Conservation (phyloP, 2,113 vertebrate species). For the Vidua macroura region DNA sequence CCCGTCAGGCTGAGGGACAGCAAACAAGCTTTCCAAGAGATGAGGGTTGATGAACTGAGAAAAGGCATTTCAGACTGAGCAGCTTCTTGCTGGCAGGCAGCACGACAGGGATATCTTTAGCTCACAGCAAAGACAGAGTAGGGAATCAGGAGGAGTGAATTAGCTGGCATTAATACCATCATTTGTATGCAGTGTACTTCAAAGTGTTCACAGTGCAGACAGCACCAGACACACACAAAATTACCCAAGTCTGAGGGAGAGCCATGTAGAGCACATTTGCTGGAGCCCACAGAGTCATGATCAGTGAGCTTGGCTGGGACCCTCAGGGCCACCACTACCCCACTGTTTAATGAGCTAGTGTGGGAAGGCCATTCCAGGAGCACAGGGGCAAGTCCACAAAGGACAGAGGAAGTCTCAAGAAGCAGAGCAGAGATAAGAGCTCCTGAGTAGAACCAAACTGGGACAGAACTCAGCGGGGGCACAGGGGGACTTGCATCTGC, state of each 20-base stretch:
- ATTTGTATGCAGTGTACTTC: slow-evolving; percentile 20
- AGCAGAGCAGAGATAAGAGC: background rate
- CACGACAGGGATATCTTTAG: background rate
- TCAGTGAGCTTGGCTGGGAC: background rate
- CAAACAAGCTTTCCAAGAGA: background rate
- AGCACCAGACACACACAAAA: background rate
- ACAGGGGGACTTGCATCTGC: accelerated
- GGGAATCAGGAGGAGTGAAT: background rate
- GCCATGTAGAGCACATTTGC: background rate
- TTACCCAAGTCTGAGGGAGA: background rate
- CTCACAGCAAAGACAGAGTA: background rate
- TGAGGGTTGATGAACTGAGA: background rate
- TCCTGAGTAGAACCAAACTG: background rate
- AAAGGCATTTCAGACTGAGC: background rate
- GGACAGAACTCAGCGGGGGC: background rate
- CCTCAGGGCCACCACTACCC: background rate
- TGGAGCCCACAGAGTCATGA: background rate
- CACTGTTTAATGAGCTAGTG: background rate
- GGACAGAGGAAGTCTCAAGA: background rate
- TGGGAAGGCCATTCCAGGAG: background rate
- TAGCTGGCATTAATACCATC: background rate
- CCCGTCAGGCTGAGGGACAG: background rate
- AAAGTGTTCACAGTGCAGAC: background rate
- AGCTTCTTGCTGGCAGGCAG: background rate
- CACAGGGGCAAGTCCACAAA: background rate